Evolutionary conservation across 1,140 invertebrate genomes (phyloP), one percentile per base, ranked within the genome.

Genomic region (Thaumatotibia leucotreta): DNA sequence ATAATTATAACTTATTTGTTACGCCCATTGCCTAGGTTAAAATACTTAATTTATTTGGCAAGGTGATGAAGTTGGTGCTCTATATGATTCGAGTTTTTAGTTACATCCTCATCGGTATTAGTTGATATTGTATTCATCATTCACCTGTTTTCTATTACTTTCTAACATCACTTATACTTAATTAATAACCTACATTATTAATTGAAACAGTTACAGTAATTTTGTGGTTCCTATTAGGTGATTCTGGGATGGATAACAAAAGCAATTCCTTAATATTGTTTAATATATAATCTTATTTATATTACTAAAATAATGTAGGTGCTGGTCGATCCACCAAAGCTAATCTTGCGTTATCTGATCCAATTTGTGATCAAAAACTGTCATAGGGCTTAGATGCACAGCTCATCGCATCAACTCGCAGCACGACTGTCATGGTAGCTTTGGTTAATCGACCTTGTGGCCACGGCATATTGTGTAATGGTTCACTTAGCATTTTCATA

Each of bases 31-130:
- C 29, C 6, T 58, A 58, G 27, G 11, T 58, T 58, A 23, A n/a
- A 27, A 9, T 65, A 65, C 63, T 65, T 65, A 65, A 65, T 65
- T 65, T 65, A 65, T 65, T 65, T 31, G 63, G 39, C 27, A 31
- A 54, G 63, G 39, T 64, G 63, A 24, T 64, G 45, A 50, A 52
- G 50, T 65, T 33, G 63, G 63, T 65, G 63, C 63, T 65, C 50
- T 11, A 27, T 54, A 22, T 33, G 63, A 14, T 58, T 29, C 24
- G n/a, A n/a, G n/a, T n/a, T n/a, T 29, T 58, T 58, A 27, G 23
- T 58, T 27, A 29, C 52, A 58, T 58, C 52, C 4, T 27, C 52
- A 27, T 58, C 52, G 27, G 52, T 58, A 58, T 58, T 58, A 58
- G 52, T 58, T 58, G 29, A 58, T 29, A 24, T 31, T 31, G 29